Evolutionary conservation across 2,113 vertebrate genomes (phyloP).

Genomic region (Oncorhynchus tshawytscha): DNA sequence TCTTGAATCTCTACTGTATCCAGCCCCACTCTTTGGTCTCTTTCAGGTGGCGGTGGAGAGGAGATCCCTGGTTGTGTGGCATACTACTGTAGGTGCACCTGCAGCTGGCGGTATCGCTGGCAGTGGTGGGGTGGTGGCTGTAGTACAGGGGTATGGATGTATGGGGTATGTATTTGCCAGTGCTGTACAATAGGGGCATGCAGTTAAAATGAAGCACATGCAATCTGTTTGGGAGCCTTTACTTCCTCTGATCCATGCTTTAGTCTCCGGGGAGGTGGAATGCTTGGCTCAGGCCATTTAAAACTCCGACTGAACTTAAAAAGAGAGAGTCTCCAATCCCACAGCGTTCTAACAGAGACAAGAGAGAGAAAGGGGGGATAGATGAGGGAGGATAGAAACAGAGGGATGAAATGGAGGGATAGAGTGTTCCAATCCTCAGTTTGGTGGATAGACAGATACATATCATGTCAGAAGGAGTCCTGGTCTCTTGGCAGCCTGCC

Average conservation of each 20-base stretch:
- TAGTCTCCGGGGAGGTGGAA: background rate
- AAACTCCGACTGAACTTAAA: conserved; percentile 2
- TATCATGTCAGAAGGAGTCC: background rate
- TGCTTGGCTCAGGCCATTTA: conserved; percentile 40
- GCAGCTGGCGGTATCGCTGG: background rate
- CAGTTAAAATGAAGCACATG: conserved; percentile 35
- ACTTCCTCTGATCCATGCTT: conserved; percentile 24
- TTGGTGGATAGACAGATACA: background rate
- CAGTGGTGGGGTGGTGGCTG: background rate
- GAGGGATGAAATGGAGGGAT: background rate
- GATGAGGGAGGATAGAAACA: background rate
- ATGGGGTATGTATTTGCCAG: conserved; percentile 14
- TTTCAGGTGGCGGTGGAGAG: background rate
- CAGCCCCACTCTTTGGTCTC: background rate
- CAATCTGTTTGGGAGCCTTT: conserved; percentile 1
- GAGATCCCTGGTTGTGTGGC: background rate
- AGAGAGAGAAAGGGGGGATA: conserved; percentile 1
- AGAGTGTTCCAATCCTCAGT: background rate
- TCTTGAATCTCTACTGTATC: background rate
- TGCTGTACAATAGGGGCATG: conserved; percentile 51
- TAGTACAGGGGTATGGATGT: background rate
- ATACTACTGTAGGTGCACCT: background rate
- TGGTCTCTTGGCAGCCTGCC: conserved; percentile 1
- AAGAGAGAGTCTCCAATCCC: background rate
- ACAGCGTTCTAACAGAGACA: background rate